phyloP scores from a whole-genome alignment of 2,113 vertebrate species.

The Microcebus lehilahytsara region DNA sequence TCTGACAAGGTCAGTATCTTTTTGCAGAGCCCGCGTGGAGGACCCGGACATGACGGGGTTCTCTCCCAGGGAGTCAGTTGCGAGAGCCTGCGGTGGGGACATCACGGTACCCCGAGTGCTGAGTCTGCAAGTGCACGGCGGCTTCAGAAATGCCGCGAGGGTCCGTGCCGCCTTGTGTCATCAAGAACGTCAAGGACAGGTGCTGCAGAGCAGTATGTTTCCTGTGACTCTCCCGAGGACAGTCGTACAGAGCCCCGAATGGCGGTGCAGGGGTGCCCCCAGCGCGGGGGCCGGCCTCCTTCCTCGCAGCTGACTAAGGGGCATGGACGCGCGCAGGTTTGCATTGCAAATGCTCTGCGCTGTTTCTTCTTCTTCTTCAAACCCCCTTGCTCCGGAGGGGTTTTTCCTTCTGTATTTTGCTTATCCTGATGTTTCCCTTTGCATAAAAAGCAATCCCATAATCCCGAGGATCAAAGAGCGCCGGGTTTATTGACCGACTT shows the following conservation, averaged over 20 bases:
- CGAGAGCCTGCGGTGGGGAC: not conserved
- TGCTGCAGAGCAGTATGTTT: fast-evolving
- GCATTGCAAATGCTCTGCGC: conserved; percentile 52
- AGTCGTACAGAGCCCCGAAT: fast-evolving
- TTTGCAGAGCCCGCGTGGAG: not conserved
- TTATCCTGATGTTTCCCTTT: conserved; percentile 71
- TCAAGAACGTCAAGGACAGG: too few relatives aligned
- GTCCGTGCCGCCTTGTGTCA: fast-evolving
- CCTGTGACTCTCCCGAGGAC: not conserved
- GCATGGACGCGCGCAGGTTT: not conserved
- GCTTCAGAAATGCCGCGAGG: not conserved
- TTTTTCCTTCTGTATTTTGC: conserved; percentile 70
- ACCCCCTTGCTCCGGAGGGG: not conserved
- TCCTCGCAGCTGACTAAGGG: not conserved
- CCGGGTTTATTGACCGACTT: conserved; percentile 71
- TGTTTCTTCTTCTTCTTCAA: conserved; percentile 61
- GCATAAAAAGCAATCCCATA: conserved; percentile 71
- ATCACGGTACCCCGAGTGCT: fast-evolving
- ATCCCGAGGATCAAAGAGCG: conserved; percentile 66
- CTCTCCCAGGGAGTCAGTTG: fast-evolving
- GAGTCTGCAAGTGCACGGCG: too few relatives aligned
- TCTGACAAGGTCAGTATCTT: too few relatives aligned
- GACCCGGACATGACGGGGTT: fast-evolving
- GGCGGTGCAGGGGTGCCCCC: not conserved
- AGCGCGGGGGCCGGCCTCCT: not conserved